Evolutionary conservation across 2,113 vertebrate genomes (phyloP), one percentile per base, ranked within the genome.

Genomic region (Electrona antarctica): DNA sequence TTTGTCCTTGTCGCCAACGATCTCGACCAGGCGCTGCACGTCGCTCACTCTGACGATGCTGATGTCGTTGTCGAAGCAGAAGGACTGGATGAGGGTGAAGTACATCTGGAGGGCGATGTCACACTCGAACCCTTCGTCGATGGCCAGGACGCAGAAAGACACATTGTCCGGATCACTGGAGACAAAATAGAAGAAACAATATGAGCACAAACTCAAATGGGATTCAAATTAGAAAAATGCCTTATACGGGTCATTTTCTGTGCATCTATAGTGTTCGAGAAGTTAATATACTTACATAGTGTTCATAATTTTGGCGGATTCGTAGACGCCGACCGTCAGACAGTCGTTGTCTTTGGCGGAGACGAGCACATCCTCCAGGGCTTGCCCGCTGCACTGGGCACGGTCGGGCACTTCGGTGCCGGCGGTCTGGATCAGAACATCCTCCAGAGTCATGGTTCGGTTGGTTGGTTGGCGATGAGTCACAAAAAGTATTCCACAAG

Each of bases 281-380:
- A 49, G 41, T 55, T 21, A 1, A 21, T 21, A 67, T 88, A 98
- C 97, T 98, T 92, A 98, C 97, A 97, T 91, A 41, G 33, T 41
- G 61, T 98, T 99, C 94, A 98, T 95, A 12, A 99, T 93, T 93
- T 98, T 98, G 45, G 97, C 97, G 47, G 96, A 95, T 91, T 98
- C 97, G 79, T 98, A 97, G 73, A 98, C 97, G 12, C 97, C 97
- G 0, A 95, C 95, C 4, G 97, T 98, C 69, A 98, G 93, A 71
- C 95, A 94, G 69, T 95, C 92, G 83, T 96, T 96, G 81, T 95
- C 93, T 81, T 95, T 95, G 0, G 97, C 97, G 2, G 94, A 93
- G 64, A 92, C 81, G 90, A 98, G 89, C 46, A 95, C 89, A 54
- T 98, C 95, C 41, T 94, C 94, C 73, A 99, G 91, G 47, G 96